Percentiles rank a stretch among this genome's conserved stretches.
These are phyloP conservation scores for Spermophilus dauricus DNA, from an alignment of 2,113 vertebrate species.

Conservation along the genomic window DNA sequence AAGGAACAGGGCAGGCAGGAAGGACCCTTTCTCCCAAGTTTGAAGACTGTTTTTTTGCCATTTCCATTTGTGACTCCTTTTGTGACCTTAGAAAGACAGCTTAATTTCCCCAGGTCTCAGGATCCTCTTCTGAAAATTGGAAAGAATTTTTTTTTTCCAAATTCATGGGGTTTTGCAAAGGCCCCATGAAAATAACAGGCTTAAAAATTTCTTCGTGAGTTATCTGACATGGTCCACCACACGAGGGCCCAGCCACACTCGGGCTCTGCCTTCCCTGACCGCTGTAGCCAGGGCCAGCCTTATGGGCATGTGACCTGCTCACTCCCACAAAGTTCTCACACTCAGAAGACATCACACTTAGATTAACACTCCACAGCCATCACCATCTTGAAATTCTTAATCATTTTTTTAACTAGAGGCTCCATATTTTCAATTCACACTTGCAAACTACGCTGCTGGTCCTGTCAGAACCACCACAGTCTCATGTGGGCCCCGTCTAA, in stretches of 20 bases:
- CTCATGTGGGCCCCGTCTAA: background rate
- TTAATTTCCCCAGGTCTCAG: background rate
- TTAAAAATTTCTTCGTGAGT: background rate
- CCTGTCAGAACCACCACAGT: background rate
- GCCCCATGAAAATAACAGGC: background rate
- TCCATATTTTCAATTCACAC: background rate
- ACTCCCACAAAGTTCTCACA: background rate
- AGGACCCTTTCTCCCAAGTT: too few species aligned
- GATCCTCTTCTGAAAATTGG: background rate
- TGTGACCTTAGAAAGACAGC: background rate
- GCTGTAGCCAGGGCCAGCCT: background rate
- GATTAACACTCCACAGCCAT: background rate
- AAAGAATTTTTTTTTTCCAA: background rate
- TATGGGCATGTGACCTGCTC: background rate
- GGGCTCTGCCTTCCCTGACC: background rate
- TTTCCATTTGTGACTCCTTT: background rate
- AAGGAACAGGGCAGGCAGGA: background rate
- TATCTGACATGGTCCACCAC: background rate
- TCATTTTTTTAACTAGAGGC: background rate
- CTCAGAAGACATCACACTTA: background rate
- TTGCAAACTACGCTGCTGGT: background rate
- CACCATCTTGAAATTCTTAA: conserved; percentile 6
- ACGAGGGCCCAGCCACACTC: background rate
- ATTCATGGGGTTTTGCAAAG: background rate
- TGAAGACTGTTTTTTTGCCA: background rate